These are phyloP conservation scores for Metellina segmentata DNA, from an alignment of 2,888 invertebrate genomes.

Conservation along the genomic window DNA sequence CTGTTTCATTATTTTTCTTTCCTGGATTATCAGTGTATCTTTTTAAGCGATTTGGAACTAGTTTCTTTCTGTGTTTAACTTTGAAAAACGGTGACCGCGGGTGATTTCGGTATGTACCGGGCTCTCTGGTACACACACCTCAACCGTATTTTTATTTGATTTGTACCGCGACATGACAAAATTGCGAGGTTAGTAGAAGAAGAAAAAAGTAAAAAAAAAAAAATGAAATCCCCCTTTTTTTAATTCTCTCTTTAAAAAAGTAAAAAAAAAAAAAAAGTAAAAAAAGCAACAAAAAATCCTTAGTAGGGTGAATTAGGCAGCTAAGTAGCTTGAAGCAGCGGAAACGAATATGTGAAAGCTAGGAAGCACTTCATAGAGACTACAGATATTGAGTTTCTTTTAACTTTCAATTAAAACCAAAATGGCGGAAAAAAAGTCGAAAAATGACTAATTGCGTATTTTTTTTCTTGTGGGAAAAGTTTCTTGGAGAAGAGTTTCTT, in stretches of 20 bases:
- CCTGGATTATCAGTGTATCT: constrained; percentile 45
- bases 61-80: constrained; percentile 71
- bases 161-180: constrained; percentile 52
- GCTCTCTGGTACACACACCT: constrained; percentile 14
- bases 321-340: constrained; percentile 57
- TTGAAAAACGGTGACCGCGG: constrained; percentile 72
- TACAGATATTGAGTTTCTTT: constrained; percentile 73
- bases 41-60: constrained; percentile 73
- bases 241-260: constrained; percentile 23
- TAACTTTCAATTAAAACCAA: constrained; percentile 74
- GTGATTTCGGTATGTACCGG: constrained; percentile 55
- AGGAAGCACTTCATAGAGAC: constrained; percentile 61
- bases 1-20: constrained; percentile 41
- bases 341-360: constrained; percentile 65
- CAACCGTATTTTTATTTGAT: constrained; percentile 63
- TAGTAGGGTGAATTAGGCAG: constrained; percentile 44
- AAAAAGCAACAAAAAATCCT: constrained; percentile 29
- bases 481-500: constrained; percentile 42
- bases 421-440: constrained; percentile 36
- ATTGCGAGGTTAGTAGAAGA: constrained; percentile 28
- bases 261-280: constrained; percentile 21
- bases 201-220: constrained; percentile 38
- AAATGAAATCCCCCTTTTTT: constrained; percentile 1
- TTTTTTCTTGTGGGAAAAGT: constrained; percentile 45
- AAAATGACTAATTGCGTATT: constrained; percentile 74